phyloP scores from a whole-genome alignment of 1,140 invertebrate genomes.

The Philotrypesis tridentata region DNA sequence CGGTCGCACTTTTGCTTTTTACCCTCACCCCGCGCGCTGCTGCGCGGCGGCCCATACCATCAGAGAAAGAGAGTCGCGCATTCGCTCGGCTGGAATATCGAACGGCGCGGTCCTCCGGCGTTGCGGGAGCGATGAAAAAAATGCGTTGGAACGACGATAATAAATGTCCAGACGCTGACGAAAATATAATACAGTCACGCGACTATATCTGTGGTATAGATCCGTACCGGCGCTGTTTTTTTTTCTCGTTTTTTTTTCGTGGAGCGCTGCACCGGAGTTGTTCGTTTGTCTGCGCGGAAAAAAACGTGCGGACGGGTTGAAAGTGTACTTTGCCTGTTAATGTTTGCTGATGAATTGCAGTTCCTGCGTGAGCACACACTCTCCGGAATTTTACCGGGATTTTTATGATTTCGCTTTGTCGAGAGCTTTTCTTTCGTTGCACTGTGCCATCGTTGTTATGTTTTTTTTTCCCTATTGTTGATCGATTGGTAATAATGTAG shows the following conservation, averaged over 20 bases:
- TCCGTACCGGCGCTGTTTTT: no score
- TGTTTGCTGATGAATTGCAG: constrained; percentile 29
- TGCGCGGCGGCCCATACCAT: no score
- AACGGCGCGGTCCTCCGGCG: constrained; percentile 14
- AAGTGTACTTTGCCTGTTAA: constrained; percentile 25
- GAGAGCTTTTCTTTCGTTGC: background rate
- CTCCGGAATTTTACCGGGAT: background rate
- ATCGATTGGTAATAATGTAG: background rate
- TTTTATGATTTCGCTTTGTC: background rate
- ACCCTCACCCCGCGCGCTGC: background rate
- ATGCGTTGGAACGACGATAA: constrained; percentile 31
- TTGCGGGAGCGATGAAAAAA: constrained; percentile 36
- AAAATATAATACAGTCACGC: constrained; percentile 36
- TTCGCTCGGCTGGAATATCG: constrained; percentile 39
- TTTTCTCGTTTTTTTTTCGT: background rate
- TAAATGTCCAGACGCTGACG: constrained; percentile 38
- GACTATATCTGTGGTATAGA: background rate
- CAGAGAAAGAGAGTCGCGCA: constrained; percentile 20
- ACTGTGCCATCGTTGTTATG: background rate
- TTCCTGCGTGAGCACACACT: background rate
- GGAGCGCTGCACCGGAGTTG: no score
- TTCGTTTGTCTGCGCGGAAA: background rate
- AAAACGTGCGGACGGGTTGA: background rate
- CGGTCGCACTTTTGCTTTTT: constrained; percentile 42
- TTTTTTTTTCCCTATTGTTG: background rate